Base-by-base conservation (phyloP, 37 sponge, comb jelly and placozoan genomes). In the Geodia barretti region DNA sequence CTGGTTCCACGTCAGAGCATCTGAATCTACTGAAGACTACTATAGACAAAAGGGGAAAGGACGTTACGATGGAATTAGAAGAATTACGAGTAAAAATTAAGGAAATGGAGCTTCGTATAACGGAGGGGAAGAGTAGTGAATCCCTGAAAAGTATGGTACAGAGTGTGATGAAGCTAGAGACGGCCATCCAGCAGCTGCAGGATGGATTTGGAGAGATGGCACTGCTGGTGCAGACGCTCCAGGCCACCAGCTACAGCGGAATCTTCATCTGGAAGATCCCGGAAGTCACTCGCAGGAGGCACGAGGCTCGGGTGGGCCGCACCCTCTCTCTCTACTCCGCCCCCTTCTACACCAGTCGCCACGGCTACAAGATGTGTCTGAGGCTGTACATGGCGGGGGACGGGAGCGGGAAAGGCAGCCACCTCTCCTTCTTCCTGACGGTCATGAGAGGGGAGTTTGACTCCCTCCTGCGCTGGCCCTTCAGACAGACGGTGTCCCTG, bases 371-470 rank as follows among this genome's bases (percentile, higher is more conserved):
- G 81, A 38, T 94, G 60, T 94, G 95, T 62, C 81, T 91, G 37
- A 30, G 95, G 23, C 76, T 94, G 9, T 94, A 94, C 60, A 81
- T 94, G 82, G 79, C 91, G 82, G 95, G 95, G 41, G 95, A 94
- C 84, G 95, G 95, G 0, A 67, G 72, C 64, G 95, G 95, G 7
- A 91, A 84, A 65, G 78, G 81, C 21, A 84, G 81, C 1, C 83
- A 88, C 72, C 63, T 94, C 72, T 86, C 86, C n/a, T 88, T 88
- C 83, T 94, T 94, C 75, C 47, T 94, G 39, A 91, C 91, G 32
- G 54, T 94, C 39, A 94, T 94, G 95, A 63, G 72, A 31, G 95
- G 95, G 39, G 95, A 94, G 64, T 94, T 77, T 80, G 95, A 94
- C 74, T 88, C 95, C 14, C 89, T 94, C 17, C 83, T 94, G 5